Evolutionary conservation across 2,888 invertebrate genomes (phyloP), one percentile per base, ranked within the genome.

Genomic region (Gymnosoma rotundatum): DNA sequence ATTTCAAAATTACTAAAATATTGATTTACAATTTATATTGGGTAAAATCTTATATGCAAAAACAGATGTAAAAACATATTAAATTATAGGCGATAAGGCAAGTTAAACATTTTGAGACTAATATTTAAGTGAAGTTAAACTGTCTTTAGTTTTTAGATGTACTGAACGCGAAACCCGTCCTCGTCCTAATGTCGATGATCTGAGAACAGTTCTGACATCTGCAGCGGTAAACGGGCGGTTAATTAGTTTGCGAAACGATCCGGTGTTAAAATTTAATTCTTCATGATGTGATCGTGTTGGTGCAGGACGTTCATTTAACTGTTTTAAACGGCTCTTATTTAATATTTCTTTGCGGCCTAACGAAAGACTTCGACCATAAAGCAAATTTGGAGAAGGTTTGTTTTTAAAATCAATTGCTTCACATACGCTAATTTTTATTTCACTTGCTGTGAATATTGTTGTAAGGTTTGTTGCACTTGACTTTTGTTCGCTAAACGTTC

Each of bases 121-220:
- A 88, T 91, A 91, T 86, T 91, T 91, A 73, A 89, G 90, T 4
- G 91, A 91, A 60, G 91, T 88, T 58, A 91, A 91, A 78, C 86
- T 16, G 12, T 48, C 87, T 69, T 87, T 87, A 50, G 86, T 88
- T 50, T 73, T 73, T 54, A 67, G 61, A 48, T 67, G 61, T n/a
- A 45, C 58, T 21, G 63, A 20, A n/a, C 45, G 83, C 12, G 63
- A 58, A 45, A 54, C 8, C 50, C 66, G 63, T 58, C 87, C 87
- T 50, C 87, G 87, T 82, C 87, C 86, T 10, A 89, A 86, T 18
- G 89, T 89, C 10, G 91, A 90, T 10, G 92, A 88, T n/a, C 92
- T 88, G 58, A 92, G 75, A 56, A 91, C 88, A 64, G 90, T 90
- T 3, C 91, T 91, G 67, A 92, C 92, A 88, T 92, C 92, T 74